A percentile compares a stretch with the other conserved stretches of the same genome.
These are phyloP conservation scores for Leptopilina clavipes DNA, from an alignment of 1,140 invertebrate species.

Conservation along the genomic window DNA sequence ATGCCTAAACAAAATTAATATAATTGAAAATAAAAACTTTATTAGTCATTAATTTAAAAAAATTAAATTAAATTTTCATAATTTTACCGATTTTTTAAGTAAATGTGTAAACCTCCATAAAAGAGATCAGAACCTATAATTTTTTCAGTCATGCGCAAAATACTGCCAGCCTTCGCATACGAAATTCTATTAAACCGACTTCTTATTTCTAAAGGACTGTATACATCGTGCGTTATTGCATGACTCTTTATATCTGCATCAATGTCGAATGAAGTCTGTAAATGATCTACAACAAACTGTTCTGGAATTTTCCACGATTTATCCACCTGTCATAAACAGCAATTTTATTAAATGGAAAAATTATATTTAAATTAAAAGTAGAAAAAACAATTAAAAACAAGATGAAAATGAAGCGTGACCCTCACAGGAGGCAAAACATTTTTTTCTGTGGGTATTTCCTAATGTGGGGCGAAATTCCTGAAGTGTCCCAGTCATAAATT, in stretches of 20 bases:
- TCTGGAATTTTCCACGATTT: constrained; percentile 74
- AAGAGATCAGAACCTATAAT: constrained; percentile 81
- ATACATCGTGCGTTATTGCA: constrained; percentile 61
- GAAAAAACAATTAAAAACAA: no score
- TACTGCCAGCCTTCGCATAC: constrained; percentile 81
- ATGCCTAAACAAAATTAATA: constrained; percentile 37
- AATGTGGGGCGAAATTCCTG: no score
- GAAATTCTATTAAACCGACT: constrained; percentile 82
- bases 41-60: no score
- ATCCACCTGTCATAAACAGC: constrained; percentile 62
- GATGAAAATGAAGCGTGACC: no score
- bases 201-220: constrained; percentile 75
- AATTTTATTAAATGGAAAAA: no score
- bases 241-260: constrained; percentile 57
- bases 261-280: constrained; percentile 54
- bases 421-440: no score
- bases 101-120: constrained; percentile 76
- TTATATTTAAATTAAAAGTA: no score
- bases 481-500: no score
- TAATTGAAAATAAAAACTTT: background rate
- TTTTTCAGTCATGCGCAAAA: constrained; percentile 86
- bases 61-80: background rate
- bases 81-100: constrained; percentile 62
- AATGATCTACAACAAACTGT: constrained; percentile 72
- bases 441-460: no score